Percentiles rank a stretch among this genome's conserved stretches.
These are phyloP conservation scores for Nymphicus hollandicus DNA, from an alignment of 2,113 vertebrate genomes.

Conservation along the genomic window DNA sequence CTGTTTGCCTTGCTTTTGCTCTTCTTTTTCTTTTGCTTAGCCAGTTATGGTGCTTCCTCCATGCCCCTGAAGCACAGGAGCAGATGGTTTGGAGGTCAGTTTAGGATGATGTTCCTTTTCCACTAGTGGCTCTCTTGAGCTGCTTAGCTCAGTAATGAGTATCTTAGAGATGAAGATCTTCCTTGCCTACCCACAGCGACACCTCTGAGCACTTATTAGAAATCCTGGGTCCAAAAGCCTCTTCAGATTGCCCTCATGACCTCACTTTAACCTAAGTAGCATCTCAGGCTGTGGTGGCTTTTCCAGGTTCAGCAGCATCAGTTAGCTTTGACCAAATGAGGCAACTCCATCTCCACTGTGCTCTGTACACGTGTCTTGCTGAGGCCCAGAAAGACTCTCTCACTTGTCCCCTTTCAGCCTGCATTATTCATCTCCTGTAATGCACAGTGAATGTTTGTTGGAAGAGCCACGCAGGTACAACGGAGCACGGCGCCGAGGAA, in stretches of 20 bases:
- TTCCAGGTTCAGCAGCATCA: not conserved
- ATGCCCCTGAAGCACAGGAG: not conserved
- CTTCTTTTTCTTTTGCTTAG: not conserved
- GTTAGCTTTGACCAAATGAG: not conserved
- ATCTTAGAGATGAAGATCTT: not conserved
- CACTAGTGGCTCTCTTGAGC: not conserved
- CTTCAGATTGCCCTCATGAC: constrained; percentile 7
- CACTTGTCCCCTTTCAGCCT: constrained; percentile 5
- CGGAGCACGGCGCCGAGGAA: not conserved
- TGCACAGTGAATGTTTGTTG: constrained; percentile 55
- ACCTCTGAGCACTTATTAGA: not conserved
- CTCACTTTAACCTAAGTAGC: not conserved
- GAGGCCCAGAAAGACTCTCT: not conserved
- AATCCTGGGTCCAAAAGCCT: not conserved
- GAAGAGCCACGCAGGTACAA: constrained; percentile 6
- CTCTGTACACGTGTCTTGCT: not conserved
- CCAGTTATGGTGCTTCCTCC: not conserved
- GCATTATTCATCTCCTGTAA: constrained; percentile 62
- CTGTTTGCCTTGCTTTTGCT: not conserved
- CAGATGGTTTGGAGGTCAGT: not conserved
- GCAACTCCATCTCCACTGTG: not conserved
- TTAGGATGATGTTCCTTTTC: not conserved
- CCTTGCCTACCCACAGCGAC: not conserved
- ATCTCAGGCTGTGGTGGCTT: not conserved
- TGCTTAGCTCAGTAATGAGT: not conserved